Conservation (phyloP, 2,888 invertebrate species). For the Didymodactylos carnosus region DNA sequence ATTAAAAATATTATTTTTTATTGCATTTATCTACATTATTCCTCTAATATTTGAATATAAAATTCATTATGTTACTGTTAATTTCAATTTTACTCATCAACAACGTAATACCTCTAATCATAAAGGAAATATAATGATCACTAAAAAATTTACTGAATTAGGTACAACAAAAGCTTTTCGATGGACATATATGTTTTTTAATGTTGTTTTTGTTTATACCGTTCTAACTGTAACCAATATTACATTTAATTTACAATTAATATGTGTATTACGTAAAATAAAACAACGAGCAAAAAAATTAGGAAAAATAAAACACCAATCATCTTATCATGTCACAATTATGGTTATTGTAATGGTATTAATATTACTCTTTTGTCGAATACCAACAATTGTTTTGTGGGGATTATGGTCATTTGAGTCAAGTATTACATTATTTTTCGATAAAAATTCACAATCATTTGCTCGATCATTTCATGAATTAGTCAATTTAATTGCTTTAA, state of each 20-base stretch:
- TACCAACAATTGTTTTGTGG: slow-evolving; percentile 19
- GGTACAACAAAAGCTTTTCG: not conserved
- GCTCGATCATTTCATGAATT: not conserved
- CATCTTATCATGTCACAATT: slow-evolving; percentile 19
- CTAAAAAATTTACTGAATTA: not conserved
- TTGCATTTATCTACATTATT: not conserved
- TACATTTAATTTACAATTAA: not conserved
- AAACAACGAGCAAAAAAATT: not conserved
- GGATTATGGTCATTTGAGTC: not conserved
- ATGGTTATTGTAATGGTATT: slow-evolving; percentile 28
- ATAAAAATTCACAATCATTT: not conserved
- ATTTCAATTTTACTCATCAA: too few relatives aligned
- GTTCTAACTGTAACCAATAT: not conserved
- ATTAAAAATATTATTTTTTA: not conserved
- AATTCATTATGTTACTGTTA: not conserved
- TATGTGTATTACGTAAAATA: not conserved
- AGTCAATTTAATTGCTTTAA: not conserved
- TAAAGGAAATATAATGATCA: too few relatives aligned
- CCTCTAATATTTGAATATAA: not conserved
- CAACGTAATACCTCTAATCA: too few relatives aligned
- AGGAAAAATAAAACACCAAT: not conserved
- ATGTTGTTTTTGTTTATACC: not conserved
- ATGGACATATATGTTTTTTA: not conserved
- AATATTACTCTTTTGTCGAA: slow-evolving; percentile 29
- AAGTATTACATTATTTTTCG: not conserved